phyloP scores from a whole-genome alignment of 2,888 invertebrate species.

The Drosophila picticornis region DNA sequence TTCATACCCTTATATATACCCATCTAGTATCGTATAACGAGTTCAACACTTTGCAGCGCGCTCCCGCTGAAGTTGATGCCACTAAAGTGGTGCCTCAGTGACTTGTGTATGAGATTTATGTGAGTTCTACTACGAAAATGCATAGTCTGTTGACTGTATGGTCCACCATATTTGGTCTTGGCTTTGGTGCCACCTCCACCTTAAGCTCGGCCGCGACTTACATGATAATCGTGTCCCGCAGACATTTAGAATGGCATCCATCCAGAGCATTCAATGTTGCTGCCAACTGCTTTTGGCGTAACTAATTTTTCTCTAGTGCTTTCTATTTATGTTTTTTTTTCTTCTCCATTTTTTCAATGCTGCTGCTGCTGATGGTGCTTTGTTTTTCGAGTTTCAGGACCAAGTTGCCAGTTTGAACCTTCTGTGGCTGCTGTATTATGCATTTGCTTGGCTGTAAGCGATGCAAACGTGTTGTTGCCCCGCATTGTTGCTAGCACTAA shows the following conservation, averaged over 20 bases:
- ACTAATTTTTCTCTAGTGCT: slow-evolving; percentile 77
- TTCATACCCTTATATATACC: background rate
- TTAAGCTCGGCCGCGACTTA: slow-evolving; percentile 32
- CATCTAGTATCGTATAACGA: slow-evolving; percentile 23
- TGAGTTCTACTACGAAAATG: slow-evolving; percentile 16
- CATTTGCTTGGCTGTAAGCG: slow-evolving; percentile 41
- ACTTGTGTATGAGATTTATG: slow-evolving; percentile 30
- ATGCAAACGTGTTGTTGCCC: slow-evolving; percentile 43
- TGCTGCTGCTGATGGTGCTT: slow-evolving; percentile 8
- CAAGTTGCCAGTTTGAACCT: slow-evolving; percentile 34
- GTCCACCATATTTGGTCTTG: background rate
- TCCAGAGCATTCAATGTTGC: slow-evolving; percentile 49
- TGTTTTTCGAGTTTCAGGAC: slow-evolving; percentile 15
- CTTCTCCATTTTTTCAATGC: slow-evolving; percentile 33
- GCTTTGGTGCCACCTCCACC: slow-evolving; percentile 24
- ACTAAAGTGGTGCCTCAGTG: slow-evolving; percentile 35
- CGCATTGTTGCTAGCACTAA: slow-evolving; percentile 64
- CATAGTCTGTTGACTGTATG: background rate
- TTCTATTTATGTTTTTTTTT: slow-evolving; percentile 53
- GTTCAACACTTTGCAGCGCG: slow-evolving; percentile 28
- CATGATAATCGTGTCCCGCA: slow-evolving; percentile 77
- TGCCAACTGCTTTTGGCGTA: slow-evolving; percentile 74
- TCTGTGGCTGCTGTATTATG: slow-evolving; percentile 65
- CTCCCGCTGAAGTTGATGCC: slow-evolving; percentile 25
- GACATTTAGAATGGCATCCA: slow-evolving; percentile 74